Base-by-base conservation (phyloP, 1,140 invertebrate species). In the Hycleus phaleratus region DNA sequence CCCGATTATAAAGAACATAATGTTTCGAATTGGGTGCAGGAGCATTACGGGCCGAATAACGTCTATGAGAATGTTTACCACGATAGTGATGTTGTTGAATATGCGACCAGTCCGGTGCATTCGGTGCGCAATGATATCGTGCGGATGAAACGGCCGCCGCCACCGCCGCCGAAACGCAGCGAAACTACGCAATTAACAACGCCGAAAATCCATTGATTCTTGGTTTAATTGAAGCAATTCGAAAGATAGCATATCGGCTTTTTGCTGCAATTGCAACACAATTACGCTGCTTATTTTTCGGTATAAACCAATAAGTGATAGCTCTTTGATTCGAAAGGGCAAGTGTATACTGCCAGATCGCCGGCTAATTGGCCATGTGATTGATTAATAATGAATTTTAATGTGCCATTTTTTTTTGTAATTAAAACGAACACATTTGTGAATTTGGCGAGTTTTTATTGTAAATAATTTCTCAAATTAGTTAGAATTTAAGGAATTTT, bases 1-100 rank as follows among this genome's bases (percentile, higher is more conserved):
- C 80, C 84, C 0, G 83, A 87, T 56, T 90, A 90, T 65, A 81
- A 88, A 8, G 88, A 91, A 68, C 87, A 87, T 7, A 87, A 88
- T 60, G 90, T 93, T 0, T 89, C 86, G 2, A 90, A 91, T 67
- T 93, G 91, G 90, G 88, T 93, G n/a, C 84, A 87, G 61, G 88
- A 93, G 67, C 90, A 93, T 65, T 93, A 93, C 64, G 90, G 90
- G 0, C 70, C 73, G 4, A 77, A 82, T 57, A 83, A 83, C 62
- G 59, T 82, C 1, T 83, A 83, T 58, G 81, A 83, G 56, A 83
- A 83, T 56, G 77, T 82, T 0, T 82, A 82, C 58, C 67, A 75
- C 39, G 74, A 74, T 47, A 78, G 72, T 59, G 69, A 66, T 1
- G 75, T 77, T 0, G 73, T 75, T 5, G 76, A 78, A 49, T 79